phyloP scores from a whole-genome alignment of 2,888 invertebrate genomes.

The Ophion ventricosus region DNA sequence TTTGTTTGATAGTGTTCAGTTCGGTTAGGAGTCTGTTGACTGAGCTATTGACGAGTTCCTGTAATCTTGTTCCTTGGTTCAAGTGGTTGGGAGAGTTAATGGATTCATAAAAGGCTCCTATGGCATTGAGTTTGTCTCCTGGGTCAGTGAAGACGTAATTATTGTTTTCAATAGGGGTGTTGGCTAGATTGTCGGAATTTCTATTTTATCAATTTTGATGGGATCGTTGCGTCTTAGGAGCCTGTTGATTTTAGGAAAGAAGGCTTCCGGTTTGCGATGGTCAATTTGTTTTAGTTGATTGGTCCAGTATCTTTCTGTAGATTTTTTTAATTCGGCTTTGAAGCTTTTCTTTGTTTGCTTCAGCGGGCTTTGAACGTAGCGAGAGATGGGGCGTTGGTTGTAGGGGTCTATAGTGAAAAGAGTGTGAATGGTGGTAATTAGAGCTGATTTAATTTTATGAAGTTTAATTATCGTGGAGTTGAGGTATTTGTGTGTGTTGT shows the following conservation, averaged over 20 bases:
- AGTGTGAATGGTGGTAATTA: conserved; percentile 22
- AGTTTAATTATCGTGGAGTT: conserved; percentile 32
- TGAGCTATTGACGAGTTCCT: neutral
- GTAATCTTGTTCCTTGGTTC: neutral
- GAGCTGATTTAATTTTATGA: conserved; percentile 22
- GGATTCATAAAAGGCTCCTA: conserved; percentile 8
- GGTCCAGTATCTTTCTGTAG: conserved; percentile 48
- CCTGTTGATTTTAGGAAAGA: conserved; percentile 57
- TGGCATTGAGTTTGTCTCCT: conserved; percentile 1
- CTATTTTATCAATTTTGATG: neutral
- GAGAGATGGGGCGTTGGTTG: neutral
- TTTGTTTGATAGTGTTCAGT: neutral
- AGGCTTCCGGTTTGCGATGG: conserved; percentile 24
- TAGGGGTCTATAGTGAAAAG: neutral
- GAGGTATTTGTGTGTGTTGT: conserved; percentile 6
- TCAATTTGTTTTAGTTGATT: conserved; percentile 50
- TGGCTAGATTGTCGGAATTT: neutral
- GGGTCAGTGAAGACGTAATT: neutral
- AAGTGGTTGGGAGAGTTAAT: conserved; percentile 36
- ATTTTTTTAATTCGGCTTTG: conserved; percentile 43
- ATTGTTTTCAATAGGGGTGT: neutral
- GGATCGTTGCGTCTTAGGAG: conserved; percentile 46
- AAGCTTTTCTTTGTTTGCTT: conserved; percentile 30
- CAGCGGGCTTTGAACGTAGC: conserved; percentile 24
- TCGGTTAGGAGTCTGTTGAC: neutral